Evolutionary conservation across 1,140 invertebrate species (phyloP).

Genomic region (Idris sp.): DNA sequence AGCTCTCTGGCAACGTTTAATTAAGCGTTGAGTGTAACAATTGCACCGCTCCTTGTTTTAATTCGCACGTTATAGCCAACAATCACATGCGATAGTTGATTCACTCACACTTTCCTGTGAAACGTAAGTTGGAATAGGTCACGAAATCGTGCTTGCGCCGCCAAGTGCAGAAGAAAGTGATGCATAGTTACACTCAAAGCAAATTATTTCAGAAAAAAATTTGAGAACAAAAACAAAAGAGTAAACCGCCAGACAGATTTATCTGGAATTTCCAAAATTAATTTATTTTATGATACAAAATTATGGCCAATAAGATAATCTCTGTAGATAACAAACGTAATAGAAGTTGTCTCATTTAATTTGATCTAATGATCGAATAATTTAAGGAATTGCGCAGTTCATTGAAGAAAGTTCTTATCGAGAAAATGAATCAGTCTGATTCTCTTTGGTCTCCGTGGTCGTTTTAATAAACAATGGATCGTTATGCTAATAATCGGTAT

Average conservation of each 20-base stretch:
- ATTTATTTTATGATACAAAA: too few species aligned
- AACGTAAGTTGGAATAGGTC: constrained; percentile 53
- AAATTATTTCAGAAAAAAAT: too few species aligned
- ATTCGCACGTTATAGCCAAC: constrained; percentile 44
- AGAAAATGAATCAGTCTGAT: constrained; percentile 53
- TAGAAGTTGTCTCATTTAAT: not conserved
- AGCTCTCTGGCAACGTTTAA: constrained; percentile 42
- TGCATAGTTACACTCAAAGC: too few species aligned
- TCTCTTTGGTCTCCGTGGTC: constrained; percentile 32
- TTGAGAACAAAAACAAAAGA: too few species aligned
- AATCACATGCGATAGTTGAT: constrained; percentile 57
- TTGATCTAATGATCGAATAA: not conserved
- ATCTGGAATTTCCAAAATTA: too few species aligned
- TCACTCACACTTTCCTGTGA: constrained; percentile 52
- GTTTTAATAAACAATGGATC: constrained; percentile 72
- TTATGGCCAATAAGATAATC: too few species aligned
- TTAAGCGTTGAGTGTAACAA: constrained; percentile 60
- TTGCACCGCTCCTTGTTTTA: constrained; percentile 59
- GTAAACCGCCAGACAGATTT: too few species aligned
- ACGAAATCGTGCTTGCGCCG: constrained; percentile 61
- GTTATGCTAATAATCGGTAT: constrained; percentile 73
- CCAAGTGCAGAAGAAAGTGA: constrained; percentile 60
- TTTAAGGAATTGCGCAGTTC: constrained; percentile 21
- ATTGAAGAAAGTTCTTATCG: constrained; percentile 44
- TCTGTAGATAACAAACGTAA: too few species aligned